A percentile compares a stretch with the other conserved stretches of the same genome.
phyloP scores from a whole-genome alignment of 2,797 vertebrate genomes.

The Rhynchonycteris naso region DNA sequence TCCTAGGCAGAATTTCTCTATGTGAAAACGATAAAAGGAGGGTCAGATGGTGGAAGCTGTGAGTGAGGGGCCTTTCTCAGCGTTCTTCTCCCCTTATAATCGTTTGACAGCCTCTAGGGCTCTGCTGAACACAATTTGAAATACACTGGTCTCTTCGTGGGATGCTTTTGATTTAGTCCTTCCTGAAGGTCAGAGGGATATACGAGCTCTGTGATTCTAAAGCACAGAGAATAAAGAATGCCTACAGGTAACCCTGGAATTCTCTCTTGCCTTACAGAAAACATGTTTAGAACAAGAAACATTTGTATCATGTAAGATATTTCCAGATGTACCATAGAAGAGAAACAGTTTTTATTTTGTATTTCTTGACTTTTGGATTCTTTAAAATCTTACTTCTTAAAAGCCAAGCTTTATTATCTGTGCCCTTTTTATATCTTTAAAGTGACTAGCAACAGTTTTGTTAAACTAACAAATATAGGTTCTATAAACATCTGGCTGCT shows the following conservation, averaged over 20 bases:
- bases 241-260: slow-evolving; percentile 72
- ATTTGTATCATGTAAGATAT: slow-evolving; percentile 41
- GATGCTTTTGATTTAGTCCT: slow-evolving; percentile 82
- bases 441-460: slow-evolving; percentile 33
- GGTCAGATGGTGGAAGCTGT: slow-evolving; percentile 53
- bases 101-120: slow-evolving; percentile 71
- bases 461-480: slow-evolving; percentile 14
- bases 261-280: slow-evolving; percentile 62
- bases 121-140: slow-evolving; percentile 75
- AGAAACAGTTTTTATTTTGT: slow-evolving; percentile 61
- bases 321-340: slow-evolving; percentile 56
- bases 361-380: slow-evolving; percentile 53
- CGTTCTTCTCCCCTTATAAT: slow-evolving; percentile 55
- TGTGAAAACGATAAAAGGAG: slow-evolving; percentile 49
- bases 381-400: slow-evolving; percentile 50
- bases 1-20: slow-evolving; percentile 18
- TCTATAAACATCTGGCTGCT: not conserved
- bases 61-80: slow-evolving; percentile 35
- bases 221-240: slow-evolving; percentile 74
- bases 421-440: slow-evolving; percentile 3
- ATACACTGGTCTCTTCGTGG: slow-evolving; percentile 73
- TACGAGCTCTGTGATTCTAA: slow-evolving; percentile 73
- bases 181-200: slow-evolving; percentile 79
- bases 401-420: slow-evolving; percentile 25
- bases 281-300: slow-evolving; percentile 54